A percentile compares a stretch with the other conserved stretches of the same genome.
phyloP scores from a whole-genome alignment of 2,888 invertebrate species.

The Acrocyrtus sp. region DNA sequence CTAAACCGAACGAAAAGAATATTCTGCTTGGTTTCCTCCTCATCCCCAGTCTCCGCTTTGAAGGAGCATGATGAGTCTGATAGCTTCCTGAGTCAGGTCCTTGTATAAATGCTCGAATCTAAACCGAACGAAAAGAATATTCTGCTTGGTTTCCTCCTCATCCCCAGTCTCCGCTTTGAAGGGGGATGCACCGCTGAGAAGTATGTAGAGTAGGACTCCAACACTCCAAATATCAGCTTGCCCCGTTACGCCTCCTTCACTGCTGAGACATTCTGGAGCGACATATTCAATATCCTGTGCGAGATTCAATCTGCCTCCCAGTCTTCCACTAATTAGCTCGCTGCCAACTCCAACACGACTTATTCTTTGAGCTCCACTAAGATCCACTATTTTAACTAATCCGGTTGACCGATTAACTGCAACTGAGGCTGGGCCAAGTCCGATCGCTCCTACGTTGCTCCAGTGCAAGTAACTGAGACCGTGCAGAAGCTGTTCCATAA shows the following conservation, averaged over 20 bases:
- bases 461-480: constrained; percentile 93
- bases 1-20: constrained; percentile 91
- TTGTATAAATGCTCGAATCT: constrained; percentile 94
- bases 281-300: constrained; percentile 77
- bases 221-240: constrained; percentile 97
- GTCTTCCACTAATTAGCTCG: constrained; percentile 1
- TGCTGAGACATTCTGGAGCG: no score
- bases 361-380: constrained; percentile 79
- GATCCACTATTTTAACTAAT: constrained; percentile 87
- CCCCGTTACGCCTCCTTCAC: constrained; percentile 75
- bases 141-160: constrained; percentile 86
- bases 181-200: constrained; percentile 92
- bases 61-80: constrained; percentile 95
- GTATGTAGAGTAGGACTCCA: constrained; percentile 89
- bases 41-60: no score
- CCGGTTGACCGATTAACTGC: constrained; percentile 40
- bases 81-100: constrained; percentile 92
- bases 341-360: constrained; percentile 15
- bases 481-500: constrained; percentile 75
- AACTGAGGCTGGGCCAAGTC: constrained; percentile 55
- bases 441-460: constrained; percentile 77
- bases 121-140: constrained; percentile 91
- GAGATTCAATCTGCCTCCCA: constrained; percentile 9
- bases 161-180: constrained; percentile 84
- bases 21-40: constrained; percentile 93